Percentiles rank a stretch among this genome's conserved stretches.
Conservation (phyloP, 2,888 invertebrate genomes). For the Didymodactylos carnosus region DNA sequence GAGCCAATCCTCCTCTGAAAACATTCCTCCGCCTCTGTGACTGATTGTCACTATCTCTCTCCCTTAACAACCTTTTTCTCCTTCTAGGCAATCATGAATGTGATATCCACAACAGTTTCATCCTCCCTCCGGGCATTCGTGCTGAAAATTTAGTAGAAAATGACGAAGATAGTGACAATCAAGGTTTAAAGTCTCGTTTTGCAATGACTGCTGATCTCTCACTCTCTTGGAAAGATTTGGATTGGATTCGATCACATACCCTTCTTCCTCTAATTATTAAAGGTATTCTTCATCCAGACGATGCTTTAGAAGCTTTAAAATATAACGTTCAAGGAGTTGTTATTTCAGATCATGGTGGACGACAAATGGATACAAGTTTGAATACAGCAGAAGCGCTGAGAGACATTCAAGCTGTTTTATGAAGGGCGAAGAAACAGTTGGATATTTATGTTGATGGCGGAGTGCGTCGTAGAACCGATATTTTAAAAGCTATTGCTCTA, state of each 20-base stretch:
- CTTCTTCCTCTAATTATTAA: constrained; percentile 1
- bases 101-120: constrained; percentile 63
- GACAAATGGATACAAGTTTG: constrained; percentile 4
- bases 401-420: constrained; percentile 10
- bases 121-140: constrained; percentile 44
- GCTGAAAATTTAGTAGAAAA: not conserved
- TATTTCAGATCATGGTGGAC: constrained; percentile 14
- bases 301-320: constrained; percentile 9
- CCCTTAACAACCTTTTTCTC: too few relatives aligned
- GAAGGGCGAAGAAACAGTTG: not conserved
- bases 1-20: too few relatives aligned
- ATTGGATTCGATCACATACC: not conserved
- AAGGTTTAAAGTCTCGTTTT: not conserved
- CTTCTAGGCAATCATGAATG: constrained; percentile 58
- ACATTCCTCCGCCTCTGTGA: too few relatives aligned
- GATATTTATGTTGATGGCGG: constrained; percentile 15
- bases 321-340: constrained; percentile 3
- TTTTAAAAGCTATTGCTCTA: constrained; percentile 23
- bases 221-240: constrained; percentile 5
- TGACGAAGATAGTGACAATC: not conserved
- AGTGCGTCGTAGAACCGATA: constrained; percentile 26
- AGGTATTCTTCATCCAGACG: constrained; percentile 4
- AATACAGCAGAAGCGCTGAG: constrained; percentile 7
- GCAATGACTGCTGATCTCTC: constrained; percentile 36
- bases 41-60: too few relatives aligned